These are phyloP conservation scores for Bubo bubo DNA, from an alignment of 2,113 vertebrate species.

Conservation along the genomic window DNA sequence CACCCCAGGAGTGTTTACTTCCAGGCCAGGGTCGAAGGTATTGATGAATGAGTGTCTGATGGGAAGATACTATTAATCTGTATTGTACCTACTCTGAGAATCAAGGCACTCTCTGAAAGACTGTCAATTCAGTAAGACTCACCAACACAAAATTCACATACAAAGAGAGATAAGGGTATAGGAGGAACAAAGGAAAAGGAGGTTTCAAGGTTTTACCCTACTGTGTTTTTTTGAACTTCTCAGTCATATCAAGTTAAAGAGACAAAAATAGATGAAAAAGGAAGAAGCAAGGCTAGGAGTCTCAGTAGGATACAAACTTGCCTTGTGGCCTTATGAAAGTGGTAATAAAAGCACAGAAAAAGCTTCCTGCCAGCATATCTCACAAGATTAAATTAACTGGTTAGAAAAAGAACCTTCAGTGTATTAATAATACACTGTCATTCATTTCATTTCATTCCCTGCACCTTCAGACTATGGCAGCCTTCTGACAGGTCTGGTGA, in stretches of 20 bases:
- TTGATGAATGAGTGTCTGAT: not conserved
- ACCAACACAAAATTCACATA: not conserved
- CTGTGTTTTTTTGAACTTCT: not conserved
- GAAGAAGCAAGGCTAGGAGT: not conserved
- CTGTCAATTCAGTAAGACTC: not conserved
- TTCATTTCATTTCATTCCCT: not conserved
- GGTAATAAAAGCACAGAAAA: slow-evolving; percentile 8
- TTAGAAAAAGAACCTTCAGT: not conserved
- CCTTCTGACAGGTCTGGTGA: not conserved
- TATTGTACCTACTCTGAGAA: not conserved
- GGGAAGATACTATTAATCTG: not conserved
- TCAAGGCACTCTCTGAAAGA: not conserved
- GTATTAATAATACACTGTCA: not conserved
- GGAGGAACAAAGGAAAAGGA: not conserved
- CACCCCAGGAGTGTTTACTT: not conserved
- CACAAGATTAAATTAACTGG: not conserved
- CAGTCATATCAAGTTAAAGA: not conserved
- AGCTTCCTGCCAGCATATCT: not conserved
- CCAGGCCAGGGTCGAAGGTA: not conserved
- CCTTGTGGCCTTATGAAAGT: not conserved
- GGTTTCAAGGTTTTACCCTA: not conserved
- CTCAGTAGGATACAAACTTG: not conserved
- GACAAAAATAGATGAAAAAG: not conserved
- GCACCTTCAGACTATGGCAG: not conserved
- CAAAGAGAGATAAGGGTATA: not conserved